Conservation (phyloP, 2,113 vertebrate species). For the Acinonyx jubatus region DNA sequence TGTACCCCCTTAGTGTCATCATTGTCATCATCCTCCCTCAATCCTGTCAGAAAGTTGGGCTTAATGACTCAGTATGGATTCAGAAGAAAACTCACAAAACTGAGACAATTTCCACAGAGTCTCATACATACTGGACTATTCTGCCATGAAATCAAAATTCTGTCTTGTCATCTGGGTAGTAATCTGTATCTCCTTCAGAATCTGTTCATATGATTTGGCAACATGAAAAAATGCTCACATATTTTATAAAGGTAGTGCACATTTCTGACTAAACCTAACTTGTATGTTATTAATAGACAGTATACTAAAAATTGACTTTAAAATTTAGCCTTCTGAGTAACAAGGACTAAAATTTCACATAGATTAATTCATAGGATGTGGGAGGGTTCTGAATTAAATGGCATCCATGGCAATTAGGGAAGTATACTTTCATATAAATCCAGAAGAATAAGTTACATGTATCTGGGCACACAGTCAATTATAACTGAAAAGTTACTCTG, state of each 20-base stretch:
- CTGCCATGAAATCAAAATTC: background rate
- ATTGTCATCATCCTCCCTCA: background rate
- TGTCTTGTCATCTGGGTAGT: background rate
- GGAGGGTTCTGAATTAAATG: background rate
- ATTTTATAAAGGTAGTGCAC: constrained; percentile 28
- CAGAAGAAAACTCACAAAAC: background rate
- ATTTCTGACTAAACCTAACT: background rate
- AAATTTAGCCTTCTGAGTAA: background rate
- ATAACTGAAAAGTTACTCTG: background rate
- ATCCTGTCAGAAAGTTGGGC: background rate
- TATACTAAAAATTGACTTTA: background rate
- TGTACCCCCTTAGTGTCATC: background rate
- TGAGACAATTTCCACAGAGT: background rate
- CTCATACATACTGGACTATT: background rate
- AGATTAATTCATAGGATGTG: background rate
- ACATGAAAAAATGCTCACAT: background rate
- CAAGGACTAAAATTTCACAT: background rate
- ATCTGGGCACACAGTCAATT: background rate
- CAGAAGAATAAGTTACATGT: background rate
- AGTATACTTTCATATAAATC: background rate
- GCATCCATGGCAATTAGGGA: background rate
- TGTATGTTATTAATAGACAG: background rate
- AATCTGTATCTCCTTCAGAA: background rate
- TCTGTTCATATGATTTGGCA: background rate
- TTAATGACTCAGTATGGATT: background rate